These are phyloP conservation scores for Acrossocheilus wenchowensis DNA, from an alignment of 2,797 vertebrate genomes.

Conservation along the genomic window DNA sequence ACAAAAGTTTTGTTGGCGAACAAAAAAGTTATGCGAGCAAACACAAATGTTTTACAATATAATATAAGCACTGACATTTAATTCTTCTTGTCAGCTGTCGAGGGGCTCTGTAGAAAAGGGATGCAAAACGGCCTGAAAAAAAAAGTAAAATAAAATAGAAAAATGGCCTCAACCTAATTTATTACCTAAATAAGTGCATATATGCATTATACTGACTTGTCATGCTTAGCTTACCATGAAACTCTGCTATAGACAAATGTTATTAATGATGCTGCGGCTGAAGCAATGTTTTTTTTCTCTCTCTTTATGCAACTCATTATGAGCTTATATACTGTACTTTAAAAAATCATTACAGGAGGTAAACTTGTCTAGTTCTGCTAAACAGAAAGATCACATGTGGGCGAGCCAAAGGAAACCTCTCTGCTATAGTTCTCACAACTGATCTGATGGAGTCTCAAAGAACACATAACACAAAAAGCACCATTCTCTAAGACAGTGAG, in stretches of 20 bases:
- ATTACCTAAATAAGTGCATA: background rate
- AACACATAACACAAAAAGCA: background rate
- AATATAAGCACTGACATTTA: background rate
- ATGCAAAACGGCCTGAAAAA: background rate
- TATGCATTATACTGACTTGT: background rate
- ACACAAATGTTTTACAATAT: background rate
- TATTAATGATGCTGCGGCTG: background rate
- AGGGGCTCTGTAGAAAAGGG: background rate
- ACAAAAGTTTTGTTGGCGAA: background rate
- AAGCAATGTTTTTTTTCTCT: background rate
- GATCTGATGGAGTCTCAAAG: slow-evolving; percentile 34
- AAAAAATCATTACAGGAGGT: slow-evolving; percentile 2
- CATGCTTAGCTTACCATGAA: background rate
- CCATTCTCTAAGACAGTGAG: background rate
- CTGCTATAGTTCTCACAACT: slow-evolving; percentile 5
- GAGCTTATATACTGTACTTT: background rate
- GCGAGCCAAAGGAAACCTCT: slow-evolving; percentile 16
- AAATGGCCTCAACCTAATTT: background rate
- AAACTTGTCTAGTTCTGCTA: background rate
- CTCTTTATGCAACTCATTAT: slow-evolving; percentile 17
- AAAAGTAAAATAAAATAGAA: background rate
- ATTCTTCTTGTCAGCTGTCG: background rate
- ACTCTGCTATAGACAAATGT: slow-evolving; percentile 6
- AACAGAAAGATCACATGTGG: slow-evolving; percentile 35
- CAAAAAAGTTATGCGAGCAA: background rate